Evolutionary conservation across 2,888 invertebrate genomes (phyloP).

Genomic region (Nezara viridula): DNA sequence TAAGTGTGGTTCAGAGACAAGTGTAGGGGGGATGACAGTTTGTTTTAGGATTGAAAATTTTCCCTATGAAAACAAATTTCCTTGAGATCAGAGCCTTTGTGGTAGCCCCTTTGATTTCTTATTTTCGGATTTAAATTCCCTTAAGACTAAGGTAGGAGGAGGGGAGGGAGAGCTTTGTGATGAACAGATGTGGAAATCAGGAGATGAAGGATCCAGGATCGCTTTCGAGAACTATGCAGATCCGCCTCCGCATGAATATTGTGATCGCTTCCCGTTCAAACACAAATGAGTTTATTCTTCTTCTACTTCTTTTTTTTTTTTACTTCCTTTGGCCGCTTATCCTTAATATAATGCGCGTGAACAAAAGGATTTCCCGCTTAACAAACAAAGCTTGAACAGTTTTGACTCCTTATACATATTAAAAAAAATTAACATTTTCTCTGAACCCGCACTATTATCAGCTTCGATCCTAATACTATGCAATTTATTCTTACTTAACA

Average conservation of each 20-base stretch:
- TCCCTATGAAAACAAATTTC: slow-evolving; percentile 13
- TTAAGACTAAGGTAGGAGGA: not conserved
- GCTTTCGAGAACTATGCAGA: not conserved
- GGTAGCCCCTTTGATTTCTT: slow-evolving; percentile 19
- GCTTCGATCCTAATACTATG: not conserved
- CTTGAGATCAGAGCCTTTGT: slow-evolving; percentile 35
- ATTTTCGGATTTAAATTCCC: slow-evolving; percentile 49
- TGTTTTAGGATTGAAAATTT: slow-evolving; percentile 7
- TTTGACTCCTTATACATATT: not conserved
- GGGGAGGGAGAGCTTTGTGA: not conserved
- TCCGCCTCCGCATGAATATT: slow-evolving; percentile 39
- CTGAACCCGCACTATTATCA: not conserved
- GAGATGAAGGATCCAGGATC: not conserved
- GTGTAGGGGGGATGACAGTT: not conserved
- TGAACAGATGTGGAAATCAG: slow-evolving; percentile 30
- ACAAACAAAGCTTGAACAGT: not conserved
- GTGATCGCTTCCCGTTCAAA: slow-evolving; percentile 33
- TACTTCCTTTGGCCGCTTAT: not conserved
- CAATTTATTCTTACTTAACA: not conserved
- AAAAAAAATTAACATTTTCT: not conserved
- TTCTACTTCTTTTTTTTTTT: not conserved
- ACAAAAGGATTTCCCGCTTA: slow-evolving; percentile 7
- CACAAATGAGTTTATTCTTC: slow-evolving; percentile 27
- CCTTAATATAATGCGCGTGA: not conserved
- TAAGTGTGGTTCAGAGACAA: not conserved